phyloP scores from a whole-genome alignment of 2,113 vertebrate species.

The Gallinago paraguaiae region DNA sequence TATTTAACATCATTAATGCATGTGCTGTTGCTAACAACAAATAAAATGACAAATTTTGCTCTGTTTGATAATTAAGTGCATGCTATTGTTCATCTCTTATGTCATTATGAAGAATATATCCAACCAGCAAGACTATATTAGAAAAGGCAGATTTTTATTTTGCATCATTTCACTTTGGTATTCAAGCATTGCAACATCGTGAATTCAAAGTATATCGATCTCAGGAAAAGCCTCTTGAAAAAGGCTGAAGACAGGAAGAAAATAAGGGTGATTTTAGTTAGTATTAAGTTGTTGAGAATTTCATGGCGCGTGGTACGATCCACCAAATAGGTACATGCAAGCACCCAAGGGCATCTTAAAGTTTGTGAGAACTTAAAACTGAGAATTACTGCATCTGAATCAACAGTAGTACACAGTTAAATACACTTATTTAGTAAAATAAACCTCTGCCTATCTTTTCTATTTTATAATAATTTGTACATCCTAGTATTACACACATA shows the following conservation, averaged over 20 bases:
- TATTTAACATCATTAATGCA: neutral
- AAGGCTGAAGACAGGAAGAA: neutral
- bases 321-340: neutral
- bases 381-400: neutral
- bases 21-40: neutral
- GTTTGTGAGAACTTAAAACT: neutral
- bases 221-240: neutral
- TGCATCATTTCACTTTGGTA: neutral
- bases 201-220: neutral
- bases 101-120: neutral
- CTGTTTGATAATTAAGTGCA: neutral
- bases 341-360: neutral
- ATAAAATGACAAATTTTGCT: neutral
- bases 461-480: neutral
- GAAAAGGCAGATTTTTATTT: neutral
- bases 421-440: neutral
- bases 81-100: neutral
- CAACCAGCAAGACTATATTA: neutral
- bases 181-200: neutral
- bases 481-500: neutral
- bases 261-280: neutral
- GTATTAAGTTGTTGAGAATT: neutral
- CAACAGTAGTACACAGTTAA: neutral
- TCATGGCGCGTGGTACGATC: neutral
- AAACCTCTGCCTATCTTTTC: neutral